Percentiles rank a stretch among this genome's conserved stretches.
These are phyloP conservation scores for Hycleus cichorii DNA, from an alignment of 1,140 invertebrate species.

Conservation along the genomic window DNA sequence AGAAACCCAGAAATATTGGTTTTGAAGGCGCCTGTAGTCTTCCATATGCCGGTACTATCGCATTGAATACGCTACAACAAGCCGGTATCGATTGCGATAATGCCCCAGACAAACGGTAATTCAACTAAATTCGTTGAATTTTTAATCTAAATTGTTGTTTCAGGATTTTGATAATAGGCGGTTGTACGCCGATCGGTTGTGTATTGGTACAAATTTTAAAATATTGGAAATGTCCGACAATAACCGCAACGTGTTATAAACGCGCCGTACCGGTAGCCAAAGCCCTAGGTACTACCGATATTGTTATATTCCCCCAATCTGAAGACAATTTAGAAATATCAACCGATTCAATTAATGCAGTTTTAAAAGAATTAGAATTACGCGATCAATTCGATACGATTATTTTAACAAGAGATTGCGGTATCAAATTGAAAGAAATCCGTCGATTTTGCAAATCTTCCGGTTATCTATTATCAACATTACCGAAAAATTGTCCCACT, in stretches of 20 bases:
- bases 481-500: conserved; percentile 44
- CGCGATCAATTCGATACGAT: conserved; percentile 44
- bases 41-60: conserved; percentile 62
- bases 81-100: conserved; percentile 47
- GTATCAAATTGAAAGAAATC: conserved; percentile 22
- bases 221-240: conserved; percentile 53
- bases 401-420: conserved; percentile 26
- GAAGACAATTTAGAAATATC: conserved; percentile 7
- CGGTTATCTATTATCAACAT: conserved; percentile 26
- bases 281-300: conserved; percentile 50
- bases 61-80: conserved; percentile 56
- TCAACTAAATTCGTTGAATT: background rate
- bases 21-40: conserved; percentile 64
- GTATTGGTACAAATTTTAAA: conserved; percentile 64
- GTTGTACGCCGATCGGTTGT: conserved; percentile 62
- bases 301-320: conserved; percentile 44
- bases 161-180: conserved; percentile 63
- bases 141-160: conserved; percentile 24
- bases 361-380: conserved; percentile 31
- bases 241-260: conserved; percentile 49
- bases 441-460: conserved; percentile 19
- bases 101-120: conserved; percentile 51
- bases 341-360: conserved; percentile 9
- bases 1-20: conserved; percentile 56
- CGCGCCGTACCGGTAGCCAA: conserved; percentile 47